Percentiles rank a stretch among this genome's conserved stretches.
These are phyloP conservation scores for Colinus virginianus DNA, from an alignment of 2,113 vertebrate species.

Conservation along the genomic window DNA sequence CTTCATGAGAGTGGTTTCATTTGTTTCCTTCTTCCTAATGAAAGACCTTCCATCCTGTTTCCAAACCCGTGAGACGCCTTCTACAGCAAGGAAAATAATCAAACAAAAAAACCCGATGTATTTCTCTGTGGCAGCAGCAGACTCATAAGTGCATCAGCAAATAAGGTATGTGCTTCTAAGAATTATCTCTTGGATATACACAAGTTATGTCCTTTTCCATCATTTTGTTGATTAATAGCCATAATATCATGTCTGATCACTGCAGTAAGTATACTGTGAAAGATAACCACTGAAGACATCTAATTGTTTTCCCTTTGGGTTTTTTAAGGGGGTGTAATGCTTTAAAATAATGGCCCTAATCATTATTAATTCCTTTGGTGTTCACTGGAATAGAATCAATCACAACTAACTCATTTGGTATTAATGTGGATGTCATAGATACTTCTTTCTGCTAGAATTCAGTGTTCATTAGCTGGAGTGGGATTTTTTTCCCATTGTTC, in stretches of 20 bases:
- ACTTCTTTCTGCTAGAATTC: conserved; percentile 61
- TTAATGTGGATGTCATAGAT: conserved; percentile 71
- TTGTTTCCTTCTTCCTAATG: conserved; percentile 1
- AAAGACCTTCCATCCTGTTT: background rate
- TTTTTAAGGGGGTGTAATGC: conserved; percentile 31
- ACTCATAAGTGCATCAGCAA: conserved; percentile 15
- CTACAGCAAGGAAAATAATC: background rate
- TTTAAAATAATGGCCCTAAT: conserved; percentile 77
- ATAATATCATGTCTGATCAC: conserved; percentile 72
- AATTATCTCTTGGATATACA: conserved; percentile 41
- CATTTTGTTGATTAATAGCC: conserved; percentile 74
- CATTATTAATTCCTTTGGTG: conserved; percentile 78
- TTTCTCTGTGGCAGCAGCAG: conserved; percentile 18
- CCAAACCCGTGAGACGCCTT: background rate
- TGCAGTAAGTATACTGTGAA: conserved; percentile 72
- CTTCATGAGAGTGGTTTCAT: background rate
- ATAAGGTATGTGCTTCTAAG: conserved; percentile 25
- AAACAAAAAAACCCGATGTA: background rate
- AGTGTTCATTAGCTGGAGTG: conserved; percentile 60
- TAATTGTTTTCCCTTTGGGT: conserved; percentile 74
- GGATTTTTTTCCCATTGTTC: background rate
- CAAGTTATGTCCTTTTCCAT: conserved; percentile 46
- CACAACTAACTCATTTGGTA: conserved; percentile 74
- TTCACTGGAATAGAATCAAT: conserved; percentile 70
- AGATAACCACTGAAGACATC: conserved; percentile 70